Conservation (phyloP, 2,888 invertebrate genomes). For the Argyra leucocephala region DNA sequence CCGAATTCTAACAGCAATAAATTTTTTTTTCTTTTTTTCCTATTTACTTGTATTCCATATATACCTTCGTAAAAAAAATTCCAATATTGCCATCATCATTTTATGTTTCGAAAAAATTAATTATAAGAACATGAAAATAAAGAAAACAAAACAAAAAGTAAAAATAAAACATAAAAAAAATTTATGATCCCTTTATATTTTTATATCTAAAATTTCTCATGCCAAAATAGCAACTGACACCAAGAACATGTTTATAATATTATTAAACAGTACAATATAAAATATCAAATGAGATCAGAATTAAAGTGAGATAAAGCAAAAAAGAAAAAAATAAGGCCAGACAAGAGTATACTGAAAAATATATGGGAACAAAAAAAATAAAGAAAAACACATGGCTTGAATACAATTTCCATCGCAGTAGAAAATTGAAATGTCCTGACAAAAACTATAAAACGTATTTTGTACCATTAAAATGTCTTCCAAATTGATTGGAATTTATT, state of each 20-base stretch:
- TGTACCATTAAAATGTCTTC: background rate
- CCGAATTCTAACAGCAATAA: too few species aligned
- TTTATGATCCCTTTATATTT: background rate
- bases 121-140: too few species aligned
- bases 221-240: background rate
- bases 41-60: too few species aligned
- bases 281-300: background rate
- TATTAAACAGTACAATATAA: too few species aligned
- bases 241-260: background rate
- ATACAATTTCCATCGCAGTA: background rate
- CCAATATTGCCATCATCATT: too few species aligned
- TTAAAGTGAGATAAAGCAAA: background rate
- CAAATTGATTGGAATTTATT: constrained; percentile 1
- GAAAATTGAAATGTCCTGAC: constrained; percentile 6
- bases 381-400: background rate
- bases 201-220: background rate
- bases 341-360: background rate
- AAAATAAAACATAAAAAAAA: background rate
- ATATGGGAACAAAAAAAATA: background rate
- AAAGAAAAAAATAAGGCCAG: background rate
- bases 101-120: too few species aligned
- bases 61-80: too few species aligned
- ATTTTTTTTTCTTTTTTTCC: too few species aligned
- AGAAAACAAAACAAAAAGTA: too few species aligned
- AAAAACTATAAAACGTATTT: constrained; percentile 3